Evolutionary conservation across 92 coral and sea anemone species (phyloP), one percentile per base, ranked within the genome.

Genomic region (Porites evermanni): DNA sequence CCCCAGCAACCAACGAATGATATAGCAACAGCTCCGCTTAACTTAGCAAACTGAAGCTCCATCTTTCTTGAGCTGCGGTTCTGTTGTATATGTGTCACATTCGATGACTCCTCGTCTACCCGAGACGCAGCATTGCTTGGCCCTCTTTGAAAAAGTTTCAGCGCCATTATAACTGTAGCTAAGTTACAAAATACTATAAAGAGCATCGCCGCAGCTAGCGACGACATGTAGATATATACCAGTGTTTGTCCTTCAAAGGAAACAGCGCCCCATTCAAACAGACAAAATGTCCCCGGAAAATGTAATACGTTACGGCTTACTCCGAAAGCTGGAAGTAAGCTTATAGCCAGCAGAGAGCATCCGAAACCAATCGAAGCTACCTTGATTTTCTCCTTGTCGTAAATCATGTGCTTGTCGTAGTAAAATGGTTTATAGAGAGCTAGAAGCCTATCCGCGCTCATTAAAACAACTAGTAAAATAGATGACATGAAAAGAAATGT

Each of bases 201-300:
- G 0, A 93, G 53, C 92, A 95, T 86, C 7, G 98, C 89, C 11
- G 83, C 4, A 70, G 91, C 87, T 19, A 97, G 89, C 53, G 87
- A 44, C 8, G 92, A 53, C 91, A 95, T 89, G 52, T 93, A 95
- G 2, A 91, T 80, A 44, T 93, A 91, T 17, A 93, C 87, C 24
- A 95, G 61, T 6, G 98, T 93, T 84, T 75, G 87, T 10, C 99
- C 99, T 8, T 91, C 95, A 13, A 95, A 66, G 0, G 96, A 84
- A 19, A 84, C 92, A 1, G 99, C 88, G 14, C 94, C 91, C 94
- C 98, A 90, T 81, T 97, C 96, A 70, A 97, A 95, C 74, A 93
- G 79, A 87, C 99, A 97, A 87, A 97, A 95, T 26, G 99, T 97
- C 47, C 98, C 97, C 2, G 99, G 99, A 77, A 95, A 97, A 61